Evolutionary conservation across 1,140 invertebrate genomes (phyloP), one percentile per base, ranked within the genome.

Genomic region (Drosophila pallidifrons): DNA sequence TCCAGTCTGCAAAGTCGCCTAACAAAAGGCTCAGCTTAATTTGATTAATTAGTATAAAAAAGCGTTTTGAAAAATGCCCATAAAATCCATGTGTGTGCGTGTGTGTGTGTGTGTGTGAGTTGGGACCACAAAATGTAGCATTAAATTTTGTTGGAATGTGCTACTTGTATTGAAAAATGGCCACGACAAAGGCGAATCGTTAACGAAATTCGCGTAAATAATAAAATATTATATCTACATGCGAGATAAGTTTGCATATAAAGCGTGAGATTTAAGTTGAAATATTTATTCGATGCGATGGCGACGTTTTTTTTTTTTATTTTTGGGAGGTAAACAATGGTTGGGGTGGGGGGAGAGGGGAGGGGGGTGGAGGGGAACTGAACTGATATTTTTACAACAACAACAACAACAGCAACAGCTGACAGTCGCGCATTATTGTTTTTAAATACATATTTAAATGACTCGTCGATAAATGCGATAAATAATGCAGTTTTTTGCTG

Each of bases 91-190:
- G 46, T 61, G 55, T 41, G 51, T 32, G 16, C 20, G 43, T 66
- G 25, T 38, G 46, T 79, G 43, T 49, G 57, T 41, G 13, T 72
- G 51, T 45, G 20, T 45, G 32, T 69, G 30, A 5, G 57, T 4
- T 55, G 25, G 6, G 52, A 55, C 46, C 55, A 60, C 57, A 69
- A 69, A 69, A 69, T 63, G 55, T 66, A 71, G 76, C 66, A 63
- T 79, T 79, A 75, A 79, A 61, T 67, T 67, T 67, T 51, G 20
- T 25, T 70, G 83, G 82, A 87, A 87, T 87, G 82, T 88, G 82
- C 82, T 87, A 88, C 82, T 87, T 88, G 83, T 87, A 68, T 87
- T 87, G 79, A 87, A 87, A 87, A 87, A 87, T 88, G 83, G 73
- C 55, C 68, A 61, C 61, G 65, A 79, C 80, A 74, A 79, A 75